A percentile compares a stretch with the other conserved stretches of the same genome.
Conservation (phyloP, 2,888 invertebrate species). For the Diabrotica balteata region DNA sequence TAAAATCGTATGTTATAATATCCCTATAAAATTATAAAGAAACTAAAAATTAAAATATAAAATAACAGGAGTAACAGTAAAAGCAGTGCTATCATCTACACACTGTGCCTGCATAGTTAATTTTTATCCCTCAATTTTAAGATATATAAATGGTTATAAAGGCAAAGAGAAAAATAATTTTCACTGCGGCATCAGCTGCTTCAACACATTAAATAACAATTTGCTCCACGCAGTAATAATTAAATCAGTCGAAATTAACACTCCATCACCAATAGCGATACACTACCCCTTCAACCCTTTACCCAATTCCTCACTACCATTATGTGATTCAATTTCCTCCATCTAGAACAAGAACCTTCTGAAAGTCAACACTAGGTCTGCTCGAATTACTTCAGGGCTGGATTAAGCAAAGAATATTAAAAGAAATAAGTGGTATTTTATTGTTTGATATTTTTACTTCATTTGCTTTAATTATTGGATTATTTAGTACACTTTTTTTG, state of each 20-base stretch:
- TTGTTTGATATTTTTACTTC: too few species aligned
- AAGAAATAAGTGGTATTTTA: too few species aligned
- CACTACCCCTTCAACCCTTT: conserved; percentile 1
- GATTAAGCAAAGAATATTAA: not conserved
- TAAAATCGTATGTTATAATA: too few species aligned
- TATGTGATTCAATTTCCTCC: conserved; percentile 21
- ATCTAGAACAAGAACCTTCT: conserved; percentile 9
- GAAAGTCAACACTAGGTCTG: conserved; percentile 9
- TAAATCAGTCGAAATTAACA: conserved; percentile 16
- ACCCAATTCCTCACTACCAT: conserved; percentile 12
- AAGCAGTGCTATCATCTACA: too few species aligned
- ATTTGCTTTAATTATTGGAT: too few species aligned
- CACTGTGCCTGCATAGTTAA: too few species aligned
- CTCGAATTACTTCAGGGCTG: conserved; percentile 7
- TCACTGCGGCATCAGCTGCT: not conserved
- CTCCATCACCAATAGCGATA: conserved; percentile 6
- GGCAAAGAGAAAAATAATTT: not conserved
- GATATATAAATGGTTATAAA: too few species aligned
- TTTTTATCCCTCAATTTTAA: too few species aligned
- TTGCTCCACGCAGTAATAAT: conserved; percentile 7
- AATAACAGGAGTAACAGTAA: too few species aligned
- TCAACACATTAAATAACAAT: conserved; percentile 10
- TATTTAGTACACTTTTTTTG: too few species aligned
- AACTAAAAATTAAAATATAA: too few species aligned
- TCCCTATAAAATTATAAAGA: too few species aligned